These are phyloP conservation scores for Enhydra lutris DNA, from an alignment of 2,113 vertebrate species.

Conservation along the genomic window DNA sequence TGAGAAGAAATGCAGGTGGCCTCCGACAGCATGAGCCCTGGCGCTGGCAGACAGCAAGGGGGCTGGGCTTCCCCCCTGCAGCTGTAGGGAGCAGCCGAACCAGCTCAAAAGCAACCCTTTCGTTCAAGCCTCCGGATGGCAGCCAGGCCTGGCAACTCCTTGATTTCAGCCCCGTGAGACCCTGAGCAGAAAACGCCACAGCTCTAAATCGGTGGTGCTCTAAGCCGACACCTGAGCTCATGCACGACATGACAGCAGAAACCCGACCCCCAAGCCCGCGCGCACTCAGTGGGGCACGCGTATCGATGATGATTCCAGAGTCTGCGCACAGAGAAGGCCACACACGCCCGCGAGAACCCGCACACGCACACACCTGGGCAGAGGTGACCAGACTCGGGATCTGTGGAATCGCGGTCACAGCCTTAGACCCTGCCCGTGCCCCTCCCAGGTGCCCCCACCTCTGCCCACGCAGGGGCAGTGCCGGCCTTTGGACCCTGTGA, in stretches of 20 bases:
- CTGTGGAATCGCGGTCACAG: background rate
- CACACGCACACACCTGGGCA: fast-evolving
- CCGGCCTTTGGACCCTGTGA: fast-evolving
- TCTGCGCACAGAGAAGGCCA: fast-evolving
- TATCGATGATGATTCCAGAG: fast-evolving
- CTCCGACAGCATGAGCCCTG: background rate
- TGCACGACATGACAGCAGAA: fast-evolving
- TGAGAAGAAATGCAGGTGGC: background rate
- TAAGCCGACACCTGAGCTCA: background rate
- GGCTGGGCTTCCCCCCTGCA: background rate
- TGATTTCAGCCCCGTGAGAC: background rate
- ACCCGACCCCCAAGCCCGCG: fast-evolving
- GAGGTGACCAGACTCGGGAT: no score
- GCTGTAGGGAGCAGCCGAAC: background rate
- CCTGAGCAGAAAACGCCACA: background rate
- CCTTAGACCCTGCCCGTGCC: background rate
- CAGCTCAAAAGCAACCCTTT: background rate
- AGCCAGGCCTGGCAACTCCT: background rate
- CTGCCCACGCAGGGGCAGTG: background rate
- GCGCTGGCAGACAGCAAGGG: background rate
- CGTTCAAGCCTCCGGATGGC: no score
- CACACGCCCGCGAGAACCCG: fast-evolving
- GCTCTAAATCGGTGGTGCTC: fast-evolving
- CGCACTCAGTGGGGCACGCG: fast-evolving
- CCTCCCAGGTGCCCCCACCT: fast-evolving